These are phyloP conservation scores for Epinephelus awoara DNA, from an alignment of 2,797 vertebrate species.

Conservation along the genomic window DNA sequence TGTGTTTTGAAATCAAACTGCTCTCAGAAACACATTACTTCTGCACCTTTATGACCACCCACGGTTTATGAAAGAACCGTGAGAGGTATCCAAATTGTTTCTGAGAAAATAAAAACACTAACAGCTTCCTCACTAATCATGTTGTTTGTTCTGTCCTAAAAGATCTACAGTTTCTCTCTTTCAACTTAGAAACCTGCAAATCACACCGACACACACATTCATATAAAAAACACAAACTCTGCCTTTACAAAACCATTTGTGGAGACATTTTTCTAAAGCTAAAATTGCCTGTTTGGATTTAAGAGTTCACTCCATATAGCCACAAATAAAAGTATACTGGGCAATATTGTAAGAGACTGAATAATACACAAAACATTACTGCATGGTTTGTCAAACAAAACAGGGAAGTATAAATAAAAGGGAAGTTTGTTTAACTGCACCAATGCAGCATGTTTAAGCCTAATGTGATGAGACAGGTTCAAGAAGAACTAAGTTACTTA, in stretches of 20 bases:
- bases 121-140: not conserved
- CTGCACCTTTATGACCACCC: not conserved
- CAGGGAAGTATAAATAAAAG: not conserved
- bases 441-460: not conserved
- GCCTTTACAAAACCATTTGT: not conserved
- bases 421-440: not conserved
- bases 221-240: not conserved
- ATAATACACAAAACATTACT: not conserved
- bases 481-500: not conserved
- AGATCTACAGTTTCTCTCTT: not conserved
- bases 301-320: too few relatives aligned
- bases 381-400: not conserved
- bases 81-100: conserved; percentile 3
- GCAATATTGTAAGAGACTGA: not conserved
- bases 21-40: not conserved
- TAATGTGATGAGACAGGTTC: conserved; percentile 15
- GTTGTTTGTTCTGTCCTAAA: conserved; percentile 1
- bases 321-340: not conserved
- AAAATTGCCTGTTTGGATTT: not conserved
- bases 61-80: not conserved
- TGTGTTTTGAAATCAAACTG: not conserved
- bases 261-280: not conserved
- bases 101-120: conserved; percentile 14
- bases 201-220: not conserved
- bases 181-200: not conserved